Evolutionary conservation across 2,888 invertebrate genomes (phyloP), one percentile per base, ranked within the genome.

Genomic region (Thymelicus sylvestris): DNA sequence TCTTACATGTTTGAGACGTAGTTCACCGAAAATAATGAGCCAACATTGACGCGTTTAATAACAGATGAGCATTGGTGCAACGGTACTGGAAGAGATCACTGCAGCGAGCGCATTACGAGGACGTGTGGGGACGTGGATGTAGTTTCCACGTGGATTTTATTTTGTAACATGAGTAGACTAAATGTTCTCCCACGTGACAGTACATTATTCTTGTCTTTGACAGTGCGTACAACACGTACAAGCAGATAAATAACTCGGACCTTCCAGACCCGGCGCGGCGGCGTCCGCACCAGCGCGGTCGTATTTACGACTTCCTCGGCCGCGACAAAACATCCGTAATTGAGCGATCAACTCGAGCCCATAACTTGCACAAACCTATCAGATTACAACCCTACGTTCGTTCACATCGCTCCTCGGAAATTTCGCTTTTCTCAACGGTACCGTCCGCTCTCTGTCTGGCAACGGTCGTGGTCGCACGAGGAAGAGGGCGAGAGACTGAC

Each of bases 271-370:
- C 73, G 71, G 64, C 68, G 72, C 66, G 59, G 63, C 70, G 48
- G 48, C 50, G 7, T 0, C 19, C 19, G 19, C 19, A n/a, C n/a
- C n/a, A 2, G 15, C 15, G 50, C 50, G 2, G 12, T 38, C 79
- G 79, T 90, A 89, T 92, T 92, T 92, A 92, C 89, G 83, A 86
- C 87, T 91, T 92, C 92, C 92, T 87, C 83, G 80, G 76, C 80
- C 79, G 74, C 80, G 82, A 87, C 87, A 87, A 87, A 84, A 88
- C 90, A 88, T 84, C 81, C 75, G 84, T 91, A 90, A 93, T 93
- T 91, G 92, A 93, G 91, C 86, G 86, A 89, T 93, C 92, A 91
- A 84, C 80, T 77, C 80, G 78, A 78, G 78, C 80, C 86, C 83
- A 88, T 90, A 88, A 87, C 85, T 90, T 80, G 85, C 86, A 82